Conservation (phyloP, 2,113 vertebrate genomes). For the Ictalurus punctatus region DNA sequence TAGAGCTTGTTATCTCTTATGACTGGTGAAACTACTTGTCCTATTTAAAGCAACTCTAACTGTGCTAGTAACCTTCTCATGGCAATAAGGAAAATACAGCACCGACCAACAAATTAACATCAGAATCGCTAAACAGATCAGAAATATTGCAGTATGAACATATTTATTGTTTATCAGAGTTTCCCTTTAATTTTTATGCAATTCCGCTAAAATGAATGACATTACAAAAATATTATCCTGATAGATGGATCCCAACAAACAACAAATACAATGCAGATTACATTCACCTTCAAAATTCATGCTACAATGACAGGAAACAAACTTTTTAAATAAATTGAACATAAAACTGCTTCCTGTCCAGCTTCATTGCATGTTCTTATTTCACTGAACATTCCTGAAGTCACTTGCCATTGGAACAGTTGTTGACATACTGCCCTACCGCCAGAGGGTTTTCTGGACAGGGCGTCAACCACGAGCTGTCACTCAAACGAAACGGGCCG, state of each 20-base stretch:
- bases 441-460: slow-evolving; percentile 81
- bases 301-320: too few species aligned
- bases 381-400: neutral
- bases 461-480: slow-evolving; percentile 83
- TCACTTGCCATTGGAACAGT: slow-evolving; percentile 83
- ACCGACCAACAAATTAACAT: neutral
- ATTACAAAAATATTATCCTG: too few species aligned
- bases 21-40: neutral
- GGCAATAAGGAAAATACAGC: neutral
- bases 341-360: neutral
- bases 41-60: neutral
- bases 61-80: neutral
- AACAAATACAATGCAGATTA: neutral
- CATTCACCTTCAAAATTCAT: neutral
- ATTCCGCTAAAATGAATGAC: neutral
- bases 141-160: neutral
- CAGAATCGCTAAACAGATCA: neutral
- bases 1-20: too few species aligned
- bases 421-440: slow-evolving; percentile 92
- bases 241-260: too few species aligned
- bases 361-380: neutral
- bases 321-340: too few species aligned
- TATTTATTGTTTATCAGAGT: neutral
- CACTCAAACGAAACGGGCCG: slow-evolving; percentile 82
- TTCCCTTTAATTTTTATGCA: neutral